A percentile compares a stretch with the other conserved stretches of the same genome.
phyloP scores from a whole-genome alignment of 2,888 invertebrate species.

The Brenthis daphne region DNA sequence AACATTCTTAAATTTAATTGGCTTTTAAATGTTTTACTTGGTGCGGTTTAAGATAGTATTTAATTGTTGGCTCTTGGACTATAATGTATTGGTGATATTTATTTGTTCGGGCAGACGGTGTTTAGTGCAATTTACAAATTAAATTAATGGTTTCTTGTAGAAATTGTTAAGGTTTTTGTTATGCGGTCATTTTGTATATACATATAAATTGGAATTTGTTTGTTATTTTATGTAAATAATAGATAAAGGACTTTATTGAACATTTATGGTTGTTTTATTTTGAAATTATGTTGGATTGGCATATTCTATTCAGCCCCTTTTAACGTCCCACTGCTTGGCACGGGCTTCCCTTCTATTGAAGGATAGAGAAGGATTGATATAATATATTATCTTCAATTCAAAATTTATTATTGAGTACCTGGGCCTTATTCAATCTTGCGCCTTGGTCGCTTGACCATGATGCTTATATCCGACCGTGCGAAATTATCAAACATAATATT shows the following conservation, averaged over 20 bases:
- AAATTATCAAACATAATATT: too few relatives aligned
- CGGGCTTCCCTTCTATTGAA: too few relatives aligned
- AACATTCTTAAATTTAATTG: slow-evolving; percentile 3
- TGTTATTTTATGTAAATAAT: slow-evolving; percentile 79
- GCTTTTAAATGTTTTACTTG: neutral
- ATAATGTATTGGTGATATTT: slow-evolving; percentile 3
- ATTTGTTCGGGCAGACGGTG: slow-evolving; percentile 32
- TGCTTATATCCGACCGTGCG: too few relatives aligned
- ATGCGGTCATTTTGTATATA: slow-evolving; percentile 66
- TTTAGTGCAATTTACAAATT: slow-evolving; percentile 40
- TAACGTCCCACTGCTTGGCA: too few relatives aligned
- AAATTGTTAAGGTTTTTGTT: slow-evolving; percentile 65
- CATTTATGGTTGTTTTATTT: slow-evolving; percentile 47
- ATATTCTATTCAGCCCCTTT: too few relatives aligned
- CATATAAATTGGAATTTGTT: slow-evolving; percentile 63
- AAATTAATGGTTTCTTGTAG: slow-evolving; percentile 48
- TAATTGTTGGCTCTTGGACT: neutral
- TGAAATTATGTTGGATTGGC: too few relatives aligned
- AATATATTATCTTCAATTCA: too few relatives aligned
- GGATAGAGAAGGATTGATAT: too few relatives aligned
- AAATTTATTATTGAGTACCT: too few relatives aligned
- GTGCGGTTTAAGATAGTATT: neutral
- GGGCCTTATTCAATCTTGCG: too few relatives aligned
- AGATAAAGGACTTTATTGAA: slow-evolving; percentile 72
- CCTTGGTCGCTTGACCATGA: too few relatives aligned